These are phyloP conservation scores for Drosophila auraria DNA, from an alignment of 1,140 invertebrate genomes.

Conservation along the genomic window DNA sequence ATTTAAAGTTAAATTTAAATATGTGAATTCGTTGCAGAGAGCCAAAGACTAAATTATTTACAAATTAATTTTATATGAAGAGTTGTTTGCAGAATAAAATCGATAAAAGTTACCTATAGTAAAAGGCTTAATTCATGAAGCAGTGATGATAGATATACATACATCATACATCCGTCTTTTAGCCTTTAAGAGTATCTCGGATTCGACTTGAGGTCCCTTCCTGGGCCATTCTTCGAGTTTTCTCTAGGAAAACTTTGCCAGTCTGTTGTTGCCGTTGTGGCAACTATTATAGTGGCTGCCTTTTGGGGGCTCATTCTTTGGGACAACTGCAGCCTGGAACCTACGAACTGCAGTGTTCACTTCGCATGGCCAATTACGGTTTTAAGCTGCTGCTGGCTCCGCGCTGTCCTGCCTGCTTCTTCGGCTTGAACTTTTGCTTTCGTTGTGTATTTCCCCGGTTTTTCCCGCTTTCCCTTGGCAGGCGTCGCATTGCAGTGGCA, in stretches of 20 bases:
- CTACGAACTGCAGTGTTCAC: conserved; percentile 44
- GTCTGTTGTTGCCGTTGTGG: conserved; percentile 30
- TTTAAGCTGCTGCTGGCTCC: conserved; percentile 43
- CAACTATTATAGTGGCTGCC: conserved; percentile 32
- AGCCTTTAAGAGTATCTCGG: conserved; percentile 6
- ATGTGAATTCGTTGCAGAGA: too few species aligned
- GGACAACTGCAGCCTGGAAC: conserved; percentile 6
- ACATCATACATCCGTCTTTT: background rate
- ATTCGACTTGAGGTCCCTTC: background rate
- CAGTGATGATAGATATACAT: background rate
- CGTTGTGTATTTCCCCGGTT: conserved; percentile 1
- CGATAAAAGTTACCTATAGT: too few species aligned
- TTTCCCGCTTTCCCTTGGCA: conserved; percentile 2
- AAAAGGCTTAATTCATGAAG: too few species aligned
- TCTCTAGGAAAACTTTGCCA: conserved; percentile 27
- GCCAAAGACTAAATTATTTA: background rate
- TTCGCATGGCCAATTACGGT: conserved; percentile 78
- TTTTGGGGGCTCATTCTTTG: conserved; percentile 23
- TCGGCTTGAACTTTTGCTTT: conserved; percentile 50
- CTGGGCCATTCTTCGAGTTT: background rate
- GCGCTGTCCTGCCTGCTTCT: conserved; percentile 44
- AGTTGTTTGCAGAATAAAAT: too few species aligned
- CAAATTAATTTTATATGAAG: background rate
- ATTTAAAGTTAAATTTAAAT: background rate
- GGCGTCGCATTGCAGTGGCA: conserved; percentile 71